Percentiles rank a stretch among this genome's conserved stretches.
Evolutionary conservation across 2,888 invertebrate genomes (phyloP).

Genomic region (Pseudococcus longispinus): DNA sequence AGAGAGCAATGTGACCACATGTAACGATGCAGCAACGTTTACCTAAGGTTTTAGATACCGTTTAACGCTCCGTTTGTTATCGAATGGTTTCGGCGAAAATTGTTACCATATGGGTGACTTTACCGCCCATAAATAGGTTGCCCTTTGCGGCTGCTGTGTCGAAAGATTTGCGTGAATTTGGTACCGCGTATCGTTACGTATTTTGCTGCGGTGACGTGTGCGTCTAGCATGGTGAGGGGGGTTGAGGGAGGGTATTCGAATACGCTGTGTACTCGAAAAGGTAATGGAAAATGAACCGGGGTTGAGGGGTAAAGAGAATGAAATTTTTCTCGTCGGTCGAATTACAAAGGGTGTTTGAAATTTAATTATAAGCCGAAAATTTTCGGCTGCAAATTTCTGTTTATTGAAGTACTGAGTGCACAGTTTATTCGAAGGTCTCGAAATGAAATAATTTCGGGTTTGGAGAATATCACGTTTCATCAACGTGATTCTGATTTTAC

Average conservation of each 20-base stretch:
- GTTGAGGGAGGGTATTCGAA: background rate
- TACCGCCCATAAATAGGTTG: background rate
- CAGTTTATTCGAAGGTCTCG: background rate
- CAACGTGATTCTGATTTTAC: too few species aligned
- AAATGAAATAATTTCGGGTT: background rate
- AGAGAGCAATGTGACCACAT: background rate
- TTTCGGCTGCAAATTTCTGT: background rate
- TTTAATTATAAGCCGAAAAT: background rate
- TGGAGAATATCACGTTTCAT: too few species aligned
- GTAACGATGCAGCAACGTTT: background rate
- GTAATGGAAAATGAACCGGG: background rate
- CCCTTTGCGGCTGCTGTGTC: background rate
- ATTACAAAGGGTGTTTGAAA: background rate
- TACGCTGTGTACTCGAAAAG: background rate
- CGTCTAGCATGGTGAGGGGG: background rate
- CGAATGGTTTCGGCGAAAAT: background rate
- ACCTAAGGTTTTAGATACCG: background rate
- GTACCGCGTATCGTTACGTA: background rate
- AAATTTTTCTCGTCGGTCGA: background rate
- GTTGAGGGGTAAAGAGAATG: background rate
- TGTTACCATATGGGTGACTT: background rate
- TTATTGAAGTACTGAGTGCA: background rate
- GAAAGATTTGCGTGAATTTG: background rate
- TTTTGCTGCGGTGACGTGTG: background rate
- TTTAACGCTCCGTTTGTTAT: slow-evolving; percentile 24